phyloP scores from a whole-genome alignment of 2,888 invertebrate species.

The Lasioglossum lativentre region DNA sequence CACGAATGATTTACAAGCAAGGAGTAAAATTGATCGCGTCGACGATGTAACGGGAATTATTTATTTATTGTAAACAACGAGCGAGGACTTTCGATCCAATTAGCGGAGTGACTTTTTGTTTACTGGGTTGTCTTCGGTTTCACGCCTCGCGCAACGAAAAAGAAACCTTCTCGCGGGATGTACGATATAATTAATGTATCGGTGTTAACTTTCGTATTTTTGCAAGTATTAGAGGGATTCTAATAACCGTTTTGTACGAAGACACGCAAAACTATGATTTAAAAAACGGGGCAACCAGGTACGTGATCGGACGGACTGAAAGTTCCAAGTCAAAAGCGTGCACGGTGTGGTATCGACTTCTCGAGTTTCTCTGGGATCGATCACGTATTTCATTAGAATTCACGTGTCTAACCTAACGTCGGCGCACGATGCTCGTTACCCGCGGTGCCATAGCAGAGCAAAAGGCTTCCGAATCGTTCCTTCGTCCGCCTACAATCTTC shows the following conservation, averaged over 20 bases:
- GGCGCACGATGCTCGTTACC: constrained; percentile 49
- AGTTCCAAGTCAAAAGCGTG: constrained; percentile 73
- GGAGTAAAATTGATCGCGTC: not conserved
- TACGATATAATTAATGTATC: constrained; percentile 23
- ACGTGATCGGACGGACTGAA: constrained; percentile 74
- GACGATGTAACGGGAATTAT: not conserved
- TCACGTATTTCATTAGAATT: constrained; percentile 81
- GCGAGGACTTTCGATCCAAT: not conserved
- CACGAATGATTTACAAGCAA: too few species aligned
- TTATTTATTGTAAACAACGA: not conserved
- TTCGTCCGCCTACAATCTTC: constrained; percentile 35
- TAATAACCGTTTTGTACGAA: constrained; percentile 42
- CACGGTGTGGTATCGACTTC: constrained; percentile 28
- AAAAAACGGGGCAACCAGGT: constrained; percentile 29
- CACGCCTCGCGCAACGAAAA: not conserved
- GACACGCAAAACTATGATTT: constrained; percentile 22
- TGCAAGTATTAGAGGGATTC: not conserved
- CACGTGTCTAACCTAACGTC: constrained; percentile 43
- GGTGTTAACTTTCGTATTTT: constrained; percentile 11
- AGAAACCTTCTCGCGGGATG: not conserved
- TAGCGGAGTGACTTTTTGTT: not conserved
- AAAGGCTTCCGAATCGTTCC: constrained; percentile 16
- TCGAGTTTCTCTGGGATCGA: constrained; percentile 78
- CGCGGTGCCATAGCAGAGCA: constrained; percentile 21
- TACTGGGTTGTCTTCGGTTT: not conserved